phyloP scores from a whole-genome alignment of 2,888 invertebrate species.

The Adelognathus sp. region DNA sequence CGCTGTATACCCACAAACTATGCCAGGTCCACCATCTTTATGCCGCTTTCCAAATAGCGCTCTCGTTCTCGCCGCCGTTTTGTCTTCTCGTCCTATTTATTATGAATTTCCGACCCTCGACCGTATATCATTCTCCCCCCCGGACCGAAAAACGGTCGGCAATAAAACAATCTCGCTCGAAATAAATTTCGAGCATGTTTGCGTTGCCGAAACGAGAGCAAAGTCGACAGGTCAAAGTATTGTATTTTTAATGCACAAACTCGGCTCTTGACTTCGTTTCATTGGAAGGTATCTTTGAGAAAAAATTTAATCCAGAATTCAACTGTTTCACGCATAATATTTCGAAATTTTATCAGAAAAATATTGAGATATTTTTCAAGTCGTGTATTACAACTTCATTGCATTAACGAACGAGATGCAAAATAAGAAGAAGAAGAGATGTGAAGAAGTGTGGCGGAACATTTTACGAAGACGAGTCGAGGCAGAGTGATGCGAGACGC shows the following conservation, averaged over 20 bases:
- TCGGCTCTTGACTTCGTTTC: too few species aligned
- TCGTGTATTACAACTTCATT: too few species aligned
- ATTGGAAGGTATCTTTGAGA: too few species aligned
- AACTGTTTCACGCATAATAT: too few species aligned
- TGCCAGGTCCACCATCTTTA: constrained; percentile 36
- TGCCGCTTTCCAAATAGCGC: constrained; percentile 43
- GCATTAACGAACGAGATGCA: too few species aligned
- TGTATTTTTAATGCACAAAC: constrained; percentile 30
- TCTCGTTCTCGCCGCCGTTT: constrained; percentile 12
- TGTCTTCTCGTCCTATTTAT: constrained; percentile 23
- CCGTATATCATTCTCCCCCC: not conserved
- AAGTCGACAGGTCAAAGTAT: constrained; percentile 34
- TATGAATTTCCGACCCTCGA: not conserved
- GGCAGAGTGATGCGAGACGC: not conserved
- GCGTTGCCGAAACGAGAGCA: not conserved
- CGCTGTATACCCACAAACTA: not conserved
- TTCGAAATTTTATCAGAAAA: too few species aligned
- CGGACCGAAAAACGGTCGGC: not conserved
- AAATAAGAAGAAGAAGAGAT: too few species aligned
- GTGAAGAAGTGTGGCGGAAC: not conserved
- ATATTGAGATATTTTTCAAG: too few species aligned
- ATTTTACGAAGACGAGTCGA: not conserved
- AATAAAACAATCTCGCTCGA: constrained; percentile 36
- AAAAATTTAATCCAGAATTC: too few species aligned
- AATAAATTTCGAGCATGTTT: constrained; percentile 46